Evolutionary conservation across 2,888 invertebrate genomes (phyloP).

Genomic region (Drosophila demipolita): DNA sequence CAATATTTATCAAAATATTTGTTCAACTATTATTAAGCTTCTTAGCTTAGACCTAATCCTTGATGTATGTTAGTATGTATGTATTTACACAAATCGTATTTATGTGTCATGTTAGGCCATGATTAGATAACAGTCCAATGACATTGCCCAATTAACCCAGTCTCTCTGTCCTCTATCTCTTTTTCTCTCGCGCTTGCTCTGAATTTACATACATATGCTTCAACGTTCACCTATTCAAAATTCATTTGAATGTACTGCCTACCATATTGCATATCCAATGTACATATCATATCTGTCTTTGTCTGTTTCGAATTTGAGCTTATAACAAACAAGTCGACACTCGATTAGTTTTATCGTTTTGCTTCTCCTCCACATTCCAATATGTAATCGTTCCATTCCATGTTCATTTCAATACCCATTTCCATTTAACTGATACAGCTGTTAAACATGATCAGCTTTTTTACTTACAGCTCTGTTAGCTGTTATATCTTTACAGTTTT

Average conservation of each 20-base stretch:
- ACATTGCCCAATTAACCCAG: conserved; percentile 21
- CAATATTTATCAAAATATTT: conserved; percentile 7
- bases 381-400: neutral
- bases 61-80: conserved; percentile 12
- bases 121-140: conserved; percentile 36
- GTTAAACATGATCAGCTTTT: neutral
- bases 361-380: neutral
- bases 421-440: neutral
- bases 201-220: neutral
- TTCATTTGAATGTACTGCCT: neutral
- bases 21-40: conserved; percentile 27
- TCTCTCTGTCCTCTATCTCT: neutral
- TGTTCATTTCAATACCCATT: neutral
- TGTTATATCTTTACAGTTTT: neutral
- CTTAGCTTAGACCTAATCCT: conserved; percentile 40
- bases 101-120: conserved; percentile 14
- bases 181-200: conserved; percentile 2
- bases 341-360: conserved; percentile 1
- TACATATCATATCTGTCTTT: neutral
- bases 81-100: conserved; percentile 8
- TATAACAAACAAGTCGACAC: neutral
- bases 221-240: neutral
- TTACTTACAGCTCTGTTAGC: neutral
- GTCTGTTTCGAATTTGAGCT: neutral
- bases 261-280: neutral